Base-by-base conservation (phyloP, 2,113 vertebrate genomes). In the Gadus chalcogrammus region DNA sequence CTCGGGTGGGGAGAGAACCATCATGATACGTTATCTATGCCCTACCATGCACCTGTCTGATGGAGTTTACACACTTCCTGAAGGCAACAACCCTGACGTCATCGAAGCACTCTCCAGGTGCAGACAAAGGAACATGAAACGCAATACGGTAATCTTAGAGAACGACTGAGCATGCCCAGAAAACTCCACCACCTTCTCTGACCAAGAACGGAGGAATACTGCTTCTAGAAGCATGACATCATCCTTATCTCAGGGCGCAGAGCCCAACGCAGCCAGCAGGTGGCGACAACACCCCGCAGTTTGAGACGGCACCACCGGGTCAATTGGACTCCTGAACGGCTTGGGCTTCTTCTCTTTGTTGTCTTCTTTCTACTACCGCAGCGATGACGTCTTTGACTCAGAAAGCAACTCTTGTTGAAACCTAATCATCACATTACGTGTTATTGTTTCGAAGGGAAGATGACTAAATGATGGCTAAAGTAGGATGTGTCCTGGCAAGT, bases 201-300 rank as follows among this genome's bases (percentile, higher is more conserved):
- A 85, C 77, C 84, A 13, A 52, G n/a, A 82, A 81, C 82, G 77
- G 5, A 85, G 82, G 82, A 89, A 86, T 85, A 75, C 82, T 72
- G 77, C 80, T 71, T 78, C 72, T 16, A 52, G 58, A 78, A 87
- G 69, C 66, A 91, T 91, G 88, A 91, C 84, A 87, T 90, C 88
- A 90, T 89, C 77, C 64, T 15, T n/a, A 68, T 35, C 35, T 22
- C 59, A 1, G 61, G 0, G 58, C 71, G 75, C 80, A 77, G 59
- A 0, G 5, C 58, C 1, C 0, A 3, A 1, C 0, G 24, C 67
- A 0, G 64, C 78, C 89, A 88, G 77, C 52, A 88, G 90, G 70
- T 74, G 90, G 88, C 85, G 81, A 75, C 81, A 84, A 8, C 65
- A 24, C 63, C n/a, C 81, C 64, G 3, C 68, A 1, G 64, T 11